These are phyloP conservation scores for Cottoperca gobio DNA, from an alignment of 2,797 vertebrate species.

Conservation along the genomic window DNA sequence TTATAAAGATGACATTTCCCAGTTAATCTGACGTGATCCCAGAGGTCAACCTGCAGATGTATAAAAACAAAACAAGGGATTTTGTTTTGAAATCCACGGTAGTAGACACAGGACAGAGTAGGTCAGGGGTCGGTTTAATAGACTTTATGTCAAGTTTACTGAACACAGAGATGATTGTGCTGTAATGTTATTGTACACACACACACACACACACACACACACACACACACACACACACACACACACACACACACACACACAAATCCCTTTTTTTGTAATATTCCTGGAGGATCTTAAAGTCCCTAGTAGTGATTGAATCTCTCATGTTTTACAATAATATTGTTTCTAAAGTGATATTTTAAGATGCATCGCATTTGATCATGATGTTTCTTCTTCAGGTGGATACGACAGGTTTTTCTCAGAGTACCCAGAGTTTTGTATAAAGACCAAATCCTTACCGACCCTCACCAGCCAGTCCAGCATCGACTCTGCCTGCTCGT, in stretches of 20 bases:
- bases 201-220: neutral
- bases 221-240: neutral
- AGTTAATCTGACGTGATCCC: slow-evolving; percentile 52
- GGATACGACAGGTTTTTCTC: slow-evolving; percentile 86
- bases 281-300: neutral
- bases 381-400: slow-evolving; percentile 63
- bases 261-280: neutral
- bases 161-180: neutral
- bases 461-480: slow-evolving; percentile 78
- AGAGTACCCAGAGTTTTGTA: slow-evolving; percentile 86
- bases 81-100: slow-evolving; percentile 46
- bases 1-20: slow-evolving; percentile 41
- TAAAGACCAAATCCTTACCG: slow-evolving; percentile 84
- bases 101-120: slow-evolving; percentile 16
- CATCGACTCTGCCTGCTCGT: slow-evolving; percentile 80
- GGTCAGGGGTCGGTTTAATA: slow-evolving; percentile 35
- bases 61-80: slow-evolving; percentile 15
- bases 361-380: neutral
- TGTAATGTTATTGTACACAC: too few species aligned
- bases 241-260: neutral
- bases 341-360: neutral
- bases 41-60: slow-evolving; percentile 23
- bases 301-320: neutral
- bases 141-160: slow-evolving; percentile 18
- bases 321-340: neutral